Conservation (phyloP, 2,888 invertebrate species). For the Synanthedon tipuliformis region DNA sequence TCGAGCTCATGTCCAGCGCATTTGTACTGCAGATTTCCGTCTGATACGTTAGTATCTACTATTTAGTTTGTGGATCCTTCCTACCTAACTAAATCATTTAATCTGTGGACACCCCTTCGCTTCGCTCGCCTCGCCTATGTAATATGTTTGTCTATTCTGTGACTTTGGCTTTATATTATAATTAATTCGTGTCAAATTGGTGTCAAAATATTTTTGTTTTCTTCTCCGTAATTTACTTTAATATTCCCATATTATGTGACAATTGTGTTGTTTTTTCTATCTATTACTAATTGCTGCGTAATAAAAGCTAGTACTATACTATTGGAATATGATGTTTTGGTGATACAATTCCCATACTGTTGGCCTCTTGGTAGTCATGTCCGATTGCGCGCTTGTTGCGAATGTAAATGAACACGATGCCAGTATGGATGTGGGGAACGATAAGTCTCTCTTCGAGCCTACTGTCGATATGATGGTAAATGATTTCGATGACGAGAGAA, state of each 20-base stretch:
- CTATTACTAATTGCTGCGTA: conserved; percentile 15
- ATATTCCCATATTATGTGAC: conserved; percentile 30
- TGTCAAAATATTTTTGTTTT: conserved; percentile 69
- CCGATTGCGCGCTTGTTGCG: conserved; percentile 67
- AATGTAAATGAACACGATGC: conserved; percentile 68
- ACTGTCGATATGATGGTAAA: conserved; percentile 96
- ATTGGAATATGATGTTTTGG: conserved; percentile 35
- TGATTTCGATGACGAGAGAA: conserved; percentile 97
- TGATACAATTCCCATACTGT: conserved; percentile 34
- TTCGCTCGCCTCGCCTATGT: too few species aligned
- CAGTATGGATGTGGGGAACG: conserved; percentile 67
- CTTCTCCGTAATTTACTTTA: conserved; percentile 28
- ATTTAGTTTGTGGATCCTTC: too few species aligned
- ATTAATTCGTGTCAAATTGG: conserved; percentile 15
- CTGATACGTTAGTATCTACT: too few species aligned
- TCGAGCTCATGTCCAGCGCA: too few species aligned
- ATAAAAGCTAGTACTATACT: conserved; percentile 19
- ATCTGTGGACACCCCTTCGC: too few species aligned
- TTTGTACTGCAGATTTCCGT: too few species aligned
- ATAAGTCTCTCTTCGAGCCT: conserved; percentile 84
- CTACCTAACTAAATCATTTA: too few species aligned
- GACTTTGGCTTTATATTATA: not conserved
- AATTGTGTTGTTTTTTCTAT: conserved; percentile 35
- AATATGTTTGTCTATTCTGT: not conserved
- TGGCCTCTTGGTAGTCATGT: conserved; percentile 58